Evolutionary conservation across 2,113 vertebrate species (phyloP), one percentile per base, ranked within the genome.

Genomic region (Megaceryle torquata): DNA sequence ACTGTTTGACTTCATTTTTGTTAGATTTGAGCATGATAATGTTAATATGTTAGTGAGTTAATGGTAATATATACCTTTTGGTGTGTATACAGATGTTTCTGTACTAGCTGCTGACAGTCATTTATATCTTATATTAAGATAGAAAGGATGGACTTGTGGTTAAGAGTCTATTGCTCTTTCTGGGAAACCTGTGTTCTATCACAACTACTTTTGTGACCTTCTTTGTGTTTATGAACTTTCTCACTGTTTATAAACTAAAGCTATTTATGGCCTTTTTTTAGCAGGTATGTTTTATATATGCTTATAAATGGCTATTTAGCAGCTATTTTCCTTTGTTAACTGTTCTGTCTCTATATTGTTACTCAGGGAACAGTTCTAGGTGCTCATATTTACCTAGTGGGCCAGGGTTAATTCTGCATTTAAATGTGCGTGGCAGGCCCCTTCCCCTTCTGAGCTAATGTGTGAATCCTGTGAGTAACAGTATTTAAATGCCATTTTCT

Each of bases 381-480:
- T 83, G 39, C 89, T 95, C 51, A 39, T 88, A 25, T 9, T n/a
- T 91, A 64, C 89, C 69, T 74, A 50, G 43, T 54, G 26, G 86
- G 9, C 63, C 70, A 78, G 85, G 82, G 35, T 84, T 91, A 89
- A 78, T 95, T 95, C 95, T 96, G 56, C 75, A 68, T 96, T 97
- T 97, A 95, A 97, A 91, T 59, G 75, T 97, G 56, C 84, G 96
- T 94, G 74, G 76, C 75, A 93, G 50, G 81, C 50, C 68, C 53
- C 63, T 95, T 93, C 71, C 80, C 54, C 74, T 86, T 88, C 57
- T 90, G 67, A 96, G 82, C 70, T 95, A 96, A 97, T 96, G 68
- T 86, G 65, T 96, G 82, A 96, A 57, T 96, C 83, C 86, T 91
- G 90, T 51, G 37, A 96, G 82, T 69, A 95, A 60, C 60, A 87